Base-by-base conservation (phyloP, 2,113 vertebrate species). In the Oncorhynchus tshawytscha region DNA sequence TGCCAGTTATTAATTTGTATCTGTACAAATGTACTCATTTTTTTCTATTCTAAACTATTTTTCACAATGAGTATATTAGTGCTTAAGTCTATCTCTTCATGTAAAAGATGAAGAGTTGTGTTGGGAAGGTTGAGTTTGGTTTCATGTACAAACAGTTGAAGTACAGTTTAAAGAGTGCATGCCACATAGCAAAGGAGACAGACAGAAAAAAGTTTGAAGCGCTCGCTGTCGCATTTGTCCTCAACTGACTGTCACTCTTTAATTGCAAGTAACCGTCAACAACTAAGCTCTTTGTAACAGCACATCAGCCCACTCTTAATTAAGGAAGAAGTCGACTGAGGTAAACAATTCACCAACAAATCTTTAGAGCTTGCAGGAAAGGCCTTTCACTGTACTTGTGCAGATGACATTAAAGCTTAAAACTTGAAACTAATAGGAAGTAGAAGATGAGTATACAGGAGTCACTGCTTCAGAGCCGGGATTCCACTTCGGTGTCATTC, bases 261-360 rank as follows among this genome's bases (percentile, higher is more conserved):
- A 77, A 80, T 85, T 25, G 72, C 25, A 15, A 73, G 73, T 77
- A 77, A 86, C 71, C 65, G 78, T 73, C 49, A 13, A 62, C 75
- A 76, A 74, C 79, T 82, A 77, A n/a, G 4, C 71, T 77, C 57
- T 72, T 85, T 78, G 81, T 86, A 69, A 66, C 31, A 22, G 76
- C 77, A 77, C 81, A 51, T 27, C 18, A 65, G 31, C 39, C 39
- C 16, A 4, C 34, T 34, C 12, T 77, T 9, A 45, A 72, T 77
- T 8, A 45, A 72, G 16, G 5, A 20, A 62, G 24, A 73, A 24
- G 59, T 27, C 69, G 9, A 31, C 12, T 3, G 22, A 60, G 25
- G 67, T 70, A 70, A 70, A 70, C 39, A 70, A 24, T 70, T 5
- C 31, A 34, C 1, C 6, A 34, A 34, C 34, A 34, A 34, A 7